Evolutionary conservation across 2,888 invertebrate genomes (phyloP).

Genomic region (Sinohyriopsis cumingii): DNA sequence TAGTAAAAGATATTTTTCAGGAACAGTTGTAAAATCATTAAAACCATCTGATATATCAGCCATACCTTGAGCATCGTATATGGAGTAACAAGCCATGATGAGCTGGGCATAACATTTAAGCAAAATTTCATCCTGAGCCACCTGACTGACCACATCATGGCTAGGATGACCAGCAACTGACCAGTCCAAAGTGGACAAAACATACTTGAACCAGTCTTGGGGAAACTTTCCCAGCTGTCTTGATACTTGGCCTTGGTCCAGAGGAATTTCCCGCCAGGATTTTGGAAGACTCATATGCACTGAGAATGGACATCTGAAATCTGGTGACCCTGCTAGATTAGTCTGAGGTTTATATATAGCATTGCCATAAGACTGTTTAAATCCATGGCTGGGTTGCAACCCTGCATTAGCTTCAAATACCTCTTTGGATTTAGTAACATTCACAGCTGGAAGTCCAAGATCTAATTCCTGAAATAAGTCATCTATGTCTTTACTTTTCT

Average conservation of each 20-base stretch:
- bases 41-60: conserved; percentile 1
- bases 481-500: conserved; percentile 48
- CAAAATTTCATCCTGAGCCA: conserved; percentile 56
- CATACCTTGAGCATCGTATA: conserved; percentile 63
- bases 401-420: conserved; percentile 20
- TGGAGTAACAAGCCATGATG: conserved; percentile 67
- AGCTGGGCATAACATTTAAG: conserved; percentile 63
- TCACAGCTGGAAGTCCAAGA: conserved; percentile 64
- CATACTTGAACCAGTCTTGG: conserved; percentile 63
- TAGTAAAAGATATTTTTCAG: too few species aligned
- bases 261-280: conserved; percentile 64
- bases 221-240: conserved; percentile 58
- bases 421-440: conserved; percentile 46
- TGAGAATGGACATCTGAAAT: conserved; percentile 63
- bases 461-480: conserved; percentile 60
- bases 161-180: conserved; percentile 44
- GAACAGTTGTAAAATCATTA: too few species aligned
- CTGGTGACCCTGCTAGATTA: conserved; percentile 61
- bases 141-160: conserved; percentile 54
- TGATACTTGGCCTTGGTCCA: conserved; percentile 60
- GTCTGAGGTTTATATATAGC: conserved; percentile 63
- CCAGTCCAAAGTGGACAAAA: conserved; percentile 55
- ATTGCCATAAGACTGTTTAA: conserved; percentile 45
- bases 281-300: conserved; percentile 60
- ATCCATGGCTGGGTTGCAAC: conserved; percentile 16